Percentiles rank a stretch among this genome's conserved stretches.
Evolutionary conservation across 2,113 vertebrate species (phyloP).

Genomic region (Pomatorhinus ruficollis): DNA sequence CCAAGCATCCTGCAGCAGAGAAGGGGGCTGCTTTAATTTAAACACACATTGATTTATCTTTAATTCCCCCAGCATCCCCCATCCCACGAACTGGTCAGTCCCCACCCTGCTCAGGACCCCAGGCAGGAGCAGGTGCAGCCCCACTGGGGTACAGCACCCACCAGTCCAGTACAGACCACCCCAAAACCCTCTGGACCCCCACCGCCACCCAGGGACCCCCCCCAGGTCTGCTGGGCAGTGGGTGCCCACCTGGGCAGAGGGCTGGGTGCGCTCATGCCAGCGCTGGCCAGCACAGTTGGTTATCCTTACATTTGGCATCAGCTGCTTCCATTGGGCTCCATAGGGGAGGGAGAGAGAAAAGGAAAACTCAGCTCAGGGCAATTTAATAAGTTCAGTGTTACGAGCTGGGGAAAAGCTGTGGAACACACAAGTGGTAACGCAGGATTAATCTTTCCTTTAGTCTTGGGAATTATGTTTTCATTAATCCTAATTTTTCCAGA

Average conservation of each 20-base stretch:
- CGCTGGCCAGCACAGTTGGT: background rate
- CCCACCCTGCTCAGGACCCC: background rate
- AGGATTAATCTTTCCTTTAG: constrained; percentile 65
- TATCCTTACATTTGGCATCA: background rate
- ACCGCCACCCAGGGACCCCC: background rate
- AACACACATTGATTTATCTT: too few species aligned
- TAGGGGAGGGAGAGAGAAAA: constrained; percentile 18
- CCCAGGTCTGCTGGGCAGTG: background rate
- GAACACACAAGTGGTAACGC: constrained; percentile 65
- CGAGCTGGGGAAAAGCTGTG: constrained; percentile 52
- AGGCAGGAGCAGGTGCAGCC: background rate
- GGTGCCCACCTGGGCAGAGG: background rate
- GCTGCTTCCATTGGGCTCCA: constrained; percentile 13
- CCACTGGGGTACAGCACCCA: fast-evolving
- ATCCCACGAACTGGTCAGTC: fast-evolving
- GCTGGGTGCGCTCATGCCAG: fast-evolving
- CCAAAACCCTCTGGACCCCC: fast-evolving
- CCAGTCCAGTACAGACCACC: fast-evolving
- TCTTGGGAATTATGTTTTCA: constrained; percentile 66
- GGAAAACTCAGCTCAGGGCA: constrained; percentile 42
- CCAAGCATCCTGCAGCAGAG: background rate
- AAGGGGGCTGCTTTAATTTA: background rate
- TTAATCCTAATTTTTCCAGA: constrained; percentile 74
- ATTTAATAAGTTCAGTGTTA: constrained; percentile 58
- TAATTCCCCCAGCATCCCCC: background rate